Evolutionary conservation across 2,888 invertebrate genomes (phyloP), one percentile per base, ranked within the genome.

Genomic region (Drosophila diplacantha): DNA sequence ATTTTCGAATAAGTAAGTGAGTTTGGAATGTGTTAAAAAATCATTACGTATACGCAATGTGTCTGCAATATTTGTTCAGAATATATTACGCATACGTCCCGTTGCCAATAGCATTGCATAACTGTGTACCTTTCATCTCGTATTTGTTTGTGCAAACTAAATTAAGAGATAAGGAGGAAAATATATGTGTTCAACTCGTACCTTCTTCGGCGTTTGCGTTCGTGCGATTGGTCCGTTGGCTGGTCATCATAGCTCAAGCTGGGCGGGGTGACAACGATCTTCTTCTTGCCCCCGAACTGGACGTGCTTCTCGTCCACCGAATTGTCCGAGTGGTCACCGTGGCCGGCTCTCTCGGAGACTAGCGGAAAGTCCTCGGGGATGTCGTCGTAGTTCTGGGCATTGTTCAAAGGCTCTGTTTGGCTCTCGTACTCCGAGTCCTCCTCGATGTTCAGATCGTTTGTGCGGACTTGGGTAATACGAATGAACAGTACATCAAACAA

Each of bases 191-290:
- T 37, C 6, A 9, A 5, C 3, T 18, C 8, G 18, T 31, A 90
- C 90, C 90, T 89, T 85, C 87, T 89, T 74, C 89, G 85, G 75
- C 89, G 88, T 83, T 89, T 90, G 71, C 90, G 89, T 73, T 90
- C 90, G 78, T 88, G 87, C 78, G 82, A 80, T 80, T 87, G 87
- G 50, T 88, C 87, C 75, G 79, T 83, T 69, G 87, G 85, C 74
- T 87, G 87, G 67, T 87, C 88, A 75, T 85, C 87, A 76, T 86
- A 85, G 44, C 74, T 78, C 72, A 84, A 69, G 69, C 73, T 87
- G 62, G 88, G 87, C 59, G 85, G 82, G 20, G 85, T 81, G 55
- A 88, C 88, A 58, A 88, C 88, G 70, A 87, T 87, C 66, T 81
- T 82, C 82, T 84, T 86, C 70, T 85, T 87, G 75, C 61, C 61